A percentile compares a stretch with the other conserved stretches of the same genome.
Evolutionary conservation across 2,113 vertebrate genomes (phyloP).

Genomic region (Tonatia bakeri): DNA sequence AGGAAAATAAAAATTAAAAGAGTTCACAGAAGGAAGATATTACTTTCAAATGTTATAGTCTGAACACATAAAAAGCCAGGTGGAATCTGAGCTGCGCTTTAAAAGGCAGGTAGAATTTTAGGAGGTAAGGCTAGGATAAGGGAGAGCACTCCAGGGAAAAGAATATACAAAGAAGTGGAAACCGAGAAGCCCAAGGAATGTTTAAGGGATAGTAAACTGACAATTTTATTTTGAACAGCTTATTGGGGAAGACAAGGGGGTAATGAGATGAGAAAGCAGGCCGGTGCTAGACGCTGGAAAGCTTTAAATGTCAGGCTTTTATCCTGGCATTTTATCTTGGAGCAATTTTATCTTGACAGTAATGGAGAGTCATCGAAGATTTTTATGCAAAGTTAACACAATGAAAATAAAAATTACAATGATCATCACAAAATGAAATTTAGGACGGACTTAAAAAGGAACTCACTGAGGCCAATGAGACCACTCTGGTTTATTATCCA

Average conservation of each 20-base stretch:
- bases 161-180: background rate
- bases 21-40: conserved; percentile 27
- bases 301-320: background rate
- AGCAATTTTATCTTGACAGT: conserved; percentile 31
- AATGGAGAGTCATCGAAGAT: conserved; percentile 10
- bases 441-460: background rate
- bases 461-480: background rate
- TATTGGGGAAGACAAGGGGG: background rate
- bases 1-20: conserved; percentile 32
- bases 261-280: conserved; percentile 18
- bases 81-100: conserved; percentile 7
- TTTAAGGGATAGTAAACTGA: conserved; percentile 1
- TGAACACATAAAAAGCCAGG: conserved; percentile 16
- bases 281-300: conserved; percentile 1
- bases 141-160: background rate
- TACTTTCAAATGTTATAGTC: conserved; percentile 22
- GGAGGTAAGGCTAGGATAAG: background rate
- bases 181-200: background rate
- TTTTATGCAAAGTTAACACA: conserved; percentile 21
- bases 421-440: background rate
- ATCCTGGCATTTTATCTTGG: too few species aligned
- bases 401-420: conserved; percentile 20
- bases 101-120: conserved; percentile 4
- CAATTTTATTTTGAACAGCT: conserved; percentile 18
- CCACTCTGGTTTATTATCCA: background rate